Conservation (phyloP, 2,888 invertebrate genomes). For the Drosophila borealis region DNA sequence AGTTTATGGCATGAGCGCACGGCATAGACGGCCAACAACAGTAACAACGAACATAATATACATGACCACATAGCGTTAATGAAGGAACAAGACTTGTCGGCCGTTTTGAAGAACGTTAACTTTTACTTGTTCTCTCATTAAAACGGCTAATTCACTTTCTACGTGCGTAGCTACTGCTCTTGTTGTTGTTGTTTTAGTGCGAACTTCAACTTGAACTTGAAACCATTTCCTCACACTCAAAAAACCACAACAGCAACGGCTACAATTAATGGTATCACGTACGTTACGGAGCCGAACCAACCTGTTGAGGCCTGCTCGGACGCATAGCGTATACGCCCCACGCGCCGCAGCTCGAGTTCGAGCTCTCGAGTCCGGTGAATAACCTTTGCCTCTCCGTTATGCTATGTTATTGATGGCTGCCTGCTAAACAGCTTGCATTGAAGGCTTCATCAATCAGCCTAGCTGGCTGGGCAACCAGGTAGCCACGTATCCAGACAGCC, state of each 20-base stretch:
- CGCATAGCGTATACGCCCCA: slow-evolving; percentile 54
- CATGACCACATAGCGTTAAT: slow-evolving; percentile 29
- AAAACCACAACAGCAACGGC: slow-evolving; percentile 7
- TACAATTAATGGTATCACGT: slow-evolving; percentile 46
- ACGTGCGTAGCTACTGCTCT: slow-evolving; percentile 22
- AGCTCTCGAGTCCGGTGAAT: slow-evolving; percentile 35
- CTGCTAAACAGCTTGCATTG: slow-evolving; percentile 26
- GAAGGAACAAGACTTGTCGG: slow-evolving; percentile 24
- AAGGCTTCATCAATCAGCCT: slow-evolving; percentile 48
- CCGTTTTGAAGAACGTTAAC: slow-evolving; percentile 45
- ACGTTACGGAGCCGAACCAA: slow-evolving; percentile 39
- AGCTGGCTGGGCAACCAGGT: neutral
- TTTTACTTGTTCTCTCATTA: slow-evolving; percentile 46
- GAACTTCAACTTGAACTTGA: slow-evolving; percentile 77
- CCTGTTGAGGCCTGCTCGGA: slow-evolving; percentile 52
- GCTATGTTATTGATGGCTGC: slow-evolving; percentile 30
- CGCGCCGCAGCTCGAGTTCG: slow-evolving; percentile 11
- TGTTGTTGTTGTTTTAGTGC: slow-evolving; percentile 20
- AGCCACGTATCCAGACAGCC: slow-evolving; percentile 1
- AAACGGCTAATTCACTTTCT: slow-evolving; percentile 51
- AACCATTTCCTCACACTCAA: slow-evolving; percentile 56
- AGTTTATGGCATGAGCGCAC: slow-evolving; percentile 61
- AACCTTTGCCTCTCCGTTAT: slow-evolving; percentile 32
- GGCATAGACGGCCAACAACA: slow-evolving; percentile 42
- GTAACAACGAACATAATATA: slow-evolving; percentile 18